phyloP scores from a whole-genome alignment of 2,888 invertebrate species.

The Perdita meconis region DNA sequence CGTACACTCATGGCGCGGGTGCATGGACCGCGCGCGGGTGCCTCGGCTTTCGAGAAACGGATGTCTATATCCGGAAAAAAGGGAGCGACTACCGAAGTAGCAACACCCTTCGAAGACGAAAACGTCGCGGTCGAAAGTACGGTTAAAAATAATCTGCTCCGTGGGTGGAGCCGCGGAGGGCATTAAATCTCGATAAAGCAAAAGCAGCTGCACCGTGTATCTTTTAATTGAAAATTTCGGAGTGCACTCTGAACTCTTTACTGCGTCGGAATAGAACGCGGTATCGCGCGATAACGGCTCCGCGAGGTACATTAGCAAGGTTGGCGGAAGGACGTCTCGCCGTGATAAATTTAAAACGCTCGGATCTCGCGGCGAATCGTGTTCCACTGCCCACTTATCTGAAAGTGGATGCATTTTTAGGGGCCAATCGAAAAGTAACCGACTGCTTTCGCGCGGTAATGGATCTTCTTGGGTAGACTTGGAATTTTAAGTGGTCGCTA shows the following conservation, averaged over 20 bases:
- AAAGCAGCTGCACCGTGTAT: neutral
- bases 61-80: conserved; percentile 72
- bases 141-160: conserved; percentile 21
- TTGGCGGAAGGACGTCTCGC: conserved; percentile 31
- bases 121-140: neutral
- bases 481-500: conserved; percentile 61
- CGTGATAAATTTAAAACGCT: conserved; percentile 65
- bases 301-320: conserved; percentile 47
- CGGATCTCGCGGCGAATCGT: conserved; percentile 24
- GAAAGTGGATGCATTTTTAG: conserved; percentile 65
- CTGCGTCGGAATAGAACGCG: conserved; percentile 13
- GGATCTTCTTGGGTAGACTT: conserved; percentile 25
- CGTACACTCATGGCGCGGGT: conserved; percentile 18
- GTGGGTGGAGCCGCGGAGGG: neutral
- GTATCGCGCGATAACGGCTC: conserved; percentile 43
- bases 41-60: conserved; percentile 47
- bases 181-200: conserved; percentile 3
- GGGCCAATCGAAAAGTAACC: conserved; percentile 50
- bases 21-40: neutral
- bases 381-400: conserved; percentile 63
- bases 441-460: conserved; percentile 41
- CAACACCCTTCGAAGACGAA: neutral
- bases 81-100: conserved; percentile 34
- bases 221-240: conserved; percentile 19
- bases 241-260: neutral